Evolutionary conservation across 1,140 invertebrate genomes (phyloP).

Genomic region (Drosophila oshimai): DNA sequence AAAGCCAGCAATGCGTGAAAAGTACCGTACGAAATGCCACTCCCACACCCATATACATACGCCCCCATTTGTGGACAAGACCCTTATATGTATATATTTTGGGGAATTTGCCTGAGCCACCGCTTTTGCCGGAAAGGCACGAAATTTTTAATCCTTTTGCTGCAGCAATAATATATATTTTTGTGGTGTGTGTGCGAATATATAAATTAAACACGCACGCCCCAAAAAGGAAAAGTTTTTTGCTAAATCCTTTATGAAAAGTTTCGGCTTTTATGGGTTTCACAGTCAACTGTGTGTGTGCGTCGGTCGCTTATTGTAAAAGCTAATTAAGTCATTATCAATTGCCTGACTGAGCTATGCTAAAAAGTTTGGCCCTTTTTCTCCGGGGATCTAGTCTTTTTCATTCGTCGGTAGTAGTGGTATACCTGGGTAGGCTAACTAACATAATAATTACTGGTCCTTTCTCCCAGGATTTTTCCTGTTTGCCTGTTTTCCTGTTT

Average conservation of each 20-base stretch:
- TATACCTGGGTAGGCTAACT: not conserved
- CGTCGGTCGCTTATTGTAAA: slow-evolving; percentile 34
- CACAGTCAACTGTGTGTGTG: slow-evolving; percentile 32
- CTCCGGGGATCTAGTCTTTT: slow-evolving; percentile 9
- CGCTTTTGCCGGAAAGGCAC: slow-evolving; percentile 34
- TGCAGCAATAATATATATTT: slow-evolving; percentile 68
- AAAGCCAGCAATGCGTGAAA: slow-evolving; percentile 74
- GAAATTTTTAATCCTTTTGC: slow-evolving; percentile 79
- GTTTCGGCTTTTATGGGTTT: slow-evolving; percentile 65
- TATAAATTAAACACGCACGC: slow-evolving; percentile 68
- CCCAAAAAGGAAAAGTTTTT: slow-evolving; percentile 65
- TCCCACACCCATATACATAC: slow-evolving; percentile 26
- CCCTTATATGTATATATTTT: slow-evolving; percentile 27
- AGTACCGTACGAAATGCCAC: slow-evolving; percentile 57
- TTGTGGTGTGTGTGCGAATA: slow-evolving; percentile 27
- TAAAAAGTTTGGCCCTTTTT: slow-evolving; percentile 2
- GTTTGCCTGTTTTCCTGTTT: not conserved
- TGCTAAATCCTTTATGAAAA: slow-evolving; percentile 78
- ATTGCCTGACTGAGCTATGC: slow-evolving; percentile 40
- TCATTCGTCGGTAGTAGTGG: not conserved
- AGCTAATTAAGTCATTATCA: slow-evolving; percentile 79
- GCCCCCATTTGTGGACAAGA: not conserved
- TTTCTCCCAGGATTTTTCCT: not conserved
- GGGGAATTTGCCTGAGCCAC: slow-evolving; percentile 4
- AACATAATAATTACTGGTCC: not conserved